Conservation (phyloP, 2,797 vertebrate genomes). For the Clangula hyemalis region DNA sequence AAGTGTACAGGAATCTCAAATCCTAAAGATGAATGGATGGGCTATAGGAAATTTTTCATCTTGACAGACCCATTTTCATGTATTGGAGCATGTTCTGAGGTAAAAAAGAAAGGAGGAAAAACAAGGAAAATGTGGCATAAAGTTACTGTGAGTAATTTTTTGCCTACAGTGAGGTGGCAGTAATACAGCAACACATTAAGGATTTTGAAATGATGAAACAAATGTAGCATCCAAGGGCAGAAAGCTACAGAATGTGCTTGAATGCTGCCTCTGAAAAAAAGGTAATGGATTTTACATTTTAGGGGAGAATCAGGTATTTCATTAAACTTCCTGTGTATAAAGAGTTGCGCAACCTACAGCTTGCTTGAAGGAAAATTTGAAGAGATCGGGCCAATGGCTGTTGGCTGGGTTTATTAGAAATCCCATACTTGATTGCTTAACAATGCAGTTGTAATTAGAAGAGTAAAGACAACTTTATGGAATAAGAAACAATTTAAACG, state of each 20-base stretch:
- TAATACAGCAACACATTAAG: neutral
- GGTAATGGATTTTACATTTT: neutral
- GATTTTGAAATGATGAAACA: neutral
- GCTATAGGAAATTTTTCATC: neutral
- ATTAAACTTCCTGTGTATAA: neutral
- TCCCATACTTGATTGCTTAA: slow-evolving; percentile 54
- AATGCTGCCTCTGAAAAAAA: neutral
- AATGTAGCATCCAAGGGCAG: neutral
- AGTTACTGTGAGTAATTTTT: neutral
- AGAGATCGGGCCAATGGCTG: neutral
- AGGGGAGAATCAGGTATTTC: slow-evolving; percentile 8
- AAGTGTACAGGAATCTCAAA: slow-evolving; percentile 7
- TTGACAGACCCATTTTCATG: neutral
- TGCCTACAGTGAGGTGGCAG: neutral
- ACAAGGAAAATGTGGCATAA: neutral
- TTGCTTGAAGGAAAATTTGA: neutral
- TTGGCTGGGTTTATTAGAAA: neutral
- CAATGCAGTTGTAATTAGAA: slow-evolving; percentile 49
- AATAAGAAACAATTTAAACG: slow-evolving; percentile 22
- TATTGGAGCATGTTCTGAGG: neutral
- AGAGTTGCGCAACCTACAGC: neutral
- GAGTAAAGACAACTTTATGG: slow-evolving; percentile 58
- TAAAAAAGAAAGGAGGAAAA: neutral
- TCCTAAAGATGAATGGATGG: neutral
- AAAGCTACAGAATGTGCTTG: neutral